These are phyloP conservation scores for Galeruca laticollis DNA, from an alignment of 2,888 invertebrate species.

Conservation along the genomic window DNA sequence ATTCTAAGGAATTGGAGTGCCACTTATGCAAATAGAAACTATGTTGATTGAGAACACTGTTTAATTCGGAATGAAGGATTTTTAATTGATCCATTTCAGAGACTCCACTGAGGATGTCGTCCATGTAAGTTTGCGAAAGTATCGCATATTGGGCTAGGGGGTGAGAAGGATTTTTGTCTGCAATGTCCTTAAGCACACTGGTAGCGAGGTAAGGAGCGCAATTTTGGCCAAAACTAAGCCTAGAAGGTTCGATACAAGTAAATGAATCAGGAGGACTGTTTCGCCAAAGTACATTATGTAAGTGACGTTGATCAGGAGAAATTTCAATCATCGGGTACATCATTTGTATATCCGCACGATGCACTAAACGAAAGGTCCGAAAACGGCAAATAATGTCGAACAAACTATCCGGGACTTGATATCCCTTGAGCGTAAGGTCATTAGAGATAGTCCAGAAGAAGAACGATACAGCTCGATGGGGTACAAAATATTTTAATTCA, in stretches of 20 bases:
- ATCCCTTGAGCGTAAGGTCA: slow-evolving; percentile 3
- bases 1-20: not conserved
- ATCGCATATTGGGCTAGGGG: not conserved
- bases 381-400: slow-evolving; percentile 7
- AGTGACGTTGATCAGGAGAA: too few species aligned
- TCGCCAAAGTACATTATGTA: too few species aligned
- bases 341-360: not conserved
- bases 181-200: not conserved
- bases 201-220: too few species aligned
- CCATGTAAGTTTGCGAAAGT: slow-evolving; percentile 4
- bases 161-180: not conserved
- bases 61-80: not conserved
- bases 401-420: not conserved
- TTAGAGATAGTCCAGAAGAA: not conserved
- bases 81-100: not conserved
- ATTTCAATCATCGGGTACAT: too few species aligned
- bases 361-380: not conserved
- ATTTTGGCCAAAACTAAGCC: too few species aligned
- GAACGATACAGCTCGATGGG: too few species aligned
- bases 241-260: too few species aligned
- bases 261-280: too few species aligned
- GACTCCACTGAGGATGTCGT: not conserved
- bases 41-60: slow-evolving; percentile 4
- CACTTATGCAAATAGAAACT: not conserved
- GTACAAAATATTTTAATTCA: too few species aligned